phyloP scores from a whole-genome alignment of 2,888 invertebrate species.

The Trichopria drosophilae region DNA sequence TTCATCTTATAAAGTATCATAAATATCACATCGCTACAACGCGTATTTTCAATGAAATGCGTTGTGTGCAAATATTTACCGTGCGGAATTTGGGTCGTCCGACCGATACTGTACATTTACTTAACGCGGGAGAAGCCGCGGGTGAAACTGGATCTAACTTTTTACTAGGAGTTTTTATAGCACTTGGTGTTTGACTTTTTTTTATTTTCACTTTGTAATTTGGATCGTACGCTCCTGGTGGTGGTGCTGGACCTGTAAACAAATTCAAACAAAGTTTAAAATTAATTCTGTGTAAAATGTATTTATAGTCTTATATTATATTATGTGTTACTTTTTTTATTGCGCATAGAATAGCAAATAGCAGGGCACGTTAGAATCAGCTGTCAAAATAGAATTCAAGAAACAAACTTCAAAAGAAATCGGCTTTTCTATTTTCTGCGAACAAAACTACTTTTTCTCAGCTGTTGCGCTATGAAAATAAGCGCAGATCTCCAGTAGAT shows the following conservation, averaged over 20 bases:
- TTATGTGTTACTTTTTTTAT: conserved; percentile 7
- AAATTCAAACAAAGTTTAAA: conserved; percentile 7
- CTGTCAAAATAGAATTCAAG: no score
- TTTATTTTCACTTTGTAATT: conserved; percentile 57
- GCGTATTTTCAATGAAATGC: neutral
- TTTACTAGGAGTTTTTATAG: conserved; percentile 10
- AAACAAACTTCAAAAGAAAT: no score
- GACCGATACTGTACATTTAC: conserved; percentile 3
- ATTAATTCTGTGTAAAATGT: neutral
- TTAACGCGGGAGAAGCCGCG: no score
- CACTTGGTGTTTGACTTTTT: conserved; percentile 11
- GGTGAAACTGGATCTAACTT: no score
- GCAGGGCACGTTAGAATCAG: no score
- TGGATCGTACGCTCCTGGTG: conserved; percentile 62
- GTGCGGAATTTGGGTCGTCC: conserved; percentile 43
- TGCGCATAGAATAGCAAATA: conserved; percentile 1
- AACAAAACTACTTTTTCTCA: no score
- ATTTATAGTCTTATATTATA: conserved; percentile 2
- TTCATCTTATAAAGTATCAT: no score
- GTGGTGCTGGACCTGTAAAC: conserved; percentile 59
- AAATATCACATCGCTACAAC: no score
- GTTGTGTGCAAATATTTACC: conserved; percentile 35
- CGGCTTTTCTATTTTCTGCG: no score
- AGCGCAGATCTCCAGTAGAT: no score
- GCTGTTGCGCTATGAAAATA: no score